phyloP scores from a whole-genome alignment of 2,113 vertebrate genomes.

The Eira barbara region DNA sequence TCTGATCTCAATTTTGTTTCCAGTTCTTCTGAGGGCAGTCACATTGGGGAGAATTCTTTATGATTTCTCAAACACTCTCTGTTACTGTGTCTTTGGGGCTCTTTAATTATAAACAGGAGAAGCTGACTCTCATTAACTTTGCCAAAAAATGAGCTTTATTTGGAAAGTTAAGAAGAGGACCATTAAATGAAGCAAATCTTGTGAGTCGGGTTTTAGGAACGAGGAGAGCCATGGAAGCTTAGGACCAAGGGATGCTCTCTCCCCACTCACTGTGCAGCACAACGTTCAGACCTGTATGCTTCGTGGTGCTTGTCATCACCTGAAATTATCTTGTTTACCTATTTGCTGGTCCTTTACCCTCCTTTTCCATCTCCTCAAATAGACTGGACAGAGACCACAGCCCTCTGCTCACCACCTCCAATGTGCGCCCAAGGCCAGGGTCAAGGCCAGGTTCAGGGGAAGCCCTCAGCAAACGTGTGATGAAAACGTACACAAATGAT shows the following conservation, averaged over 20 bases:
- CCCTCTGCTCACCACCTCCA: neutral
- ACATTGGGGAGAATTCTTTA: neutral
- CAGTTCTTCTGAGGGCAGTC: neutral
- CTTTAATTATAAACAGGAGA: neutral
- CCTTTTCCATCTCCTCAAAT: neutral
- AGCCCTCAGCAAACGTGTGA: neutral
- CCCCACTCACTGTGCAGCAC: accelerated
- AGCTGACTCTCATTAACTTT: neutral
- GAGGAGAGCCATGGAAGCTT: neutral
- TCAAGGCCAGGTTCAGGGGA: neutral
- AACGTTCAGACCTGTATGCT: accelerated
- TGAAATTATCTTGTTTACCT: neutral
- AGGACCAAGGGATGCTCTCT: accelerated
- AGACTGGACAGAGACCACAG: neutral
- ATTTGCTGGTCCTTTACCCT: neutral
- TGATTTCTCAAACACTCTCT: neutral
- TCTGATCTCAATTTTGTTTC: neutral
- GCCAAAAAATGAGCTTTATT: neutral
- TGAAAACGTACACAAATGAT: accelerated
- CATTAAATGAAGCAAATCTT: neutral
- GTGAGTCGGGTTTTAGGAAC: neutral
- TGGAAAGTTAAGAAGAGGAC: neutral
- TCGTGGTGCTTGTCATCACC: neutral
- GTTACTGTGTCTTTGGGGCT: neutral
- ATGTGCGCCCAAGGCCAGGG: neutral